phyloP scores from a whole-genome alignment of 92 coral and sea anemone species.

The Epizoanthus ramosus region DNA sequence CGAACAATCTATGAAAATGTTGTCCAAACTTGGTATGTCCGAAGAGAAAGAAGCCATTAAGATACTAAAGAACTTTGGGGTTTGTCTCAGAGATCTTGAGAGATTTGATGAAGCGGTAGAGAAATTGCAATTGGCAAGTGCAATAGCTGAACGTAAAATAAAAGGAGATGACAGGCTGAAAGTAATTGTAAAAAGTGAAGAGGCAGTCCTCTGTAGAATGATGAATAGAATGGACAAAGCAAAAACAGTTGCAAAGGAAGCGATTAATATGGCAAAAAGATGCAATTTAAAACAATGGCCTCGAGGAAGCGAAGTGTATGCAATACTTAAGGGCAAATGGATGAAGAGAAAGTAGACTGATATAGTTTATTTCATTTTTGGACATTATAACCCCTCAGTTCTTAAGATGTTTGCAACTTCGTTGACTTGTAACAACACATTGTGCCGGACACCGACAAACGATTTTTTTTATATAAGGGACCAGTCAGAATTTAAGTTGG shows the following conservation, averaged over 20 bases:
- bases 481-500: too few relatives aligned
- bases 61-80: constrained; percentile 40
- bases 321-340: background rate
- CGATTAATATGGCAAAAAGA: constrained; percentile 12
- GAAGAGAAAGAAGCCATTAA: constrained; percentile 39
- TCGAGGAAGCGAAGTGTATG: background rate
- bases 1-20: background rate
- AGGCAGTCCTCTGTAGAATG: constrained; percentile 20
- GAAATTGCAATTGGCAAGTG: constrained; percentile 11
- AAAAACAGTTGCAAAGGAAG: constrained; percentile 7
- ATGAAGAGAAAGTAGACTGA: background rate
- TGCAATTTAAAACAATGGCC: background rate
- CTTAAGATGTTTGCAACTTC: too few relatives aligned
- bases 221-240: background rate
- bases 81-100: constrained; percentile 10
- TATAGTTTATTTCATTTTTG: too few relatives aligned
- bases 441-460: too few relatives aligned
- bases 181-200: constrained; percentile 22
- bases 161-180: constrained; percentile 41
- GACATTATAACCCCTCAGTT: too few relatives aligned
- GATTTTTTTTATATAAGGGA: too few relatives aligned
- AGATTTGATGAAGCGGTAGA: constrained; percentile 26
- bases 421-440: too few relatives aligned
- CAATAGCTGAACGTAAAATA: constrained; percentile 25
- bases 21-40: background rate